phyloP scores from a whole-genome alignment of 2,797 vertebrate genomes.

The Tauraco hartlaubi region DNA sequence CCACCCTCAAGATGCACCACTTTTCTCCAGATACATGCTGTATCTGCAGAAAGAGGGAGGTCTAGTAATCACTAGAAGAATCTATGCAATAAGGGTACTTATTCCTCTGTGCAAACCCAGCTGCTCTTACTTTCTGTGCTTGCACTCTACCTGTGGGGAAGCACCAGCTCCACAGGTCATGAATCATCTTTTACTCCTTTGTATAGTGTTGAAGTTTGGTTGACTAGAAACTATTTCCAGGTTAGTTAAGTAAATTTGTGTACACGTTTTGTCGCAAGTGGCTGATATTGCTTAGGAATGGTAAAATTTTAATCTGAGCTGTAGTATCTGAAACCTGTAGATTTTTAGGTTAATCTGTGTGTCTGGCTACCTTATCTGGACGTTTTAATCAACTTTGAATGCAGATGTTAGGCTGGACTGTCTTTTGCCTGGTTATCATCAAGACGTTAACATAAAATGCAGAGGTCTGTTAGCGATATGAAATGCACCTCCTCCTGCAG shows the following conservation, averaged over 20 bases:
- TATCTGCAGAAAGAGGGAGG: background rate
- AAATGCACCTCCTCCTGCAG: slow-evolving; percentile 49
- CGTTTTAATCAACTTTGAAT: background rate
- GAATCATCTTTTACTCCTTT: background rate
- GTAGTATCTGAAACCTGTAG: background rate
- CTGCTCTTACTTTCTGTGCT: background rate
- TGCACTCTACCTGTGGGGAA: background rate
- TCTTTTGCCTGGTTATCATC: background rate
- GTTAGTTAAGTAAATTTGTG: background rate
- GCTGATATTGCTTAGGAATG: background rate
- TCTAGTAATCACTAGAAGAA: background rate
- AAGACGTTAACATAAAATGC: background rate
- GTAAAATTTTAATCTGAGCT: background rate
- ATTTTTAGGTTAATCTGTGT: background rate
- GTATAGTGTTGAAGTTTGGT: background rate
- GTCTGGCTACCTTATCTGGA: background rate
- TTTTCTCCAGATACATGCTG: background rate
- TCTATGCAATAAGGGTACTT: background rate
- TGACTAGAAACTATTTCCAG: background rate
- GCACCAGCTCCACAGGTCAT: background rate
- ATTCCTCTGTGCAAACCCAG: background rate
- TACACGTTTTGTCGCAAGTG: background rate
- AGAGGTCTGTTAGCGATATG: background rate
- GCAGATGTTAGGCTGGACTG: background rate
- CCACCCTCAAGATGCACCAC: background rate